Conservation (phyloP, 64 coral and sea anemone species). For the Actinia equina region DNA sequence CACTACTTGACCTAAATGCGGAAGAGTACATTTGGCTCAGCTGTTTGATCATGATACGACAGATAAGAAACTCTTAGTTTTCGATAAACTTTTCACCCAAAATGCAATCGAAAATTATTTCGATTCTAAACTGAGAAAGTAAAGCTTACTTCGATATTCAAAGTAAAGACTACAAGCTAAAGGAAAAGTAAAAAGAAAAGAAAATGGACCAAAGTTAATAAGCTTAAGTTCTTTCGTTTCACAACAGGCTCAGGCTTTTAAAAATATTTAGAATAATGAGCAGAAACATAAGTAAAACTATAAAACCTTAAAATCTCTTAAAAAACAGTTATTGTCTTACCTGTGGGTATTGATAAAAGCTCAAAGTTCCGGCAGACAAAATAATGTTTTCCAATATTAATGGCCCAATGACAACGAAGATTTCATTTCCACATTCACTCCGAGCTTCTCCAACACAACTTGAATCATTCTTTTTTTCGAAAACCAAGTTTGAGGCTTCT, state of each 20-base stretch:
- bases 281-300: background rate
- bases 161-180: too few species aligned
- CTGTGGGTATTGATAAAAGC: conserved; percentile 51
- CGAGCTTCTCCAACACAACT: background rate
- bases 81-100: too few species aligned
- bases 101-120: too few species aligned
- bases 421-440: background rate
- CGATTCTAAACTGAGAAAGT: too few species aligned
- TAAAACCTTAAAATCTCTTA: background rate
- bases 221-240: too few species aligned
- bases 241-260: background rate
- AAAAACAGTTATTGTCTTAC: conserved; percentile 36
- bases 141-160: too few species aligned
- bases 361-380: conserved; percentile 42
- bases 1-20: too few species aligned
- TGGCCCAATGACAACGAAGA: conserved; percentile 57
- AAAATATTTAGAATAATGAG: background rate
- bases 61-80: too few species aligned
- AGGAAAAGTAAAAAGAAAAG: too few species aligned
- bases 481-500: conserved; percentile 24
- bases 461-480: background rate
- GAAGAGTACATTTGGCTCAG: too few species aligned
- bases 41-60: too few species aligned
- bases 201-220: background rate
- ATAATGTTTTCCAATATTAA: conserved; percentile 15